A percentile compares a stretch with the other conserved stretches of the same genome.
These are phyloP conservation scores for Coilia nasus DNA, from an alignment of 2,797 vertebrate species.

Conservation along the genomic window DNA sequence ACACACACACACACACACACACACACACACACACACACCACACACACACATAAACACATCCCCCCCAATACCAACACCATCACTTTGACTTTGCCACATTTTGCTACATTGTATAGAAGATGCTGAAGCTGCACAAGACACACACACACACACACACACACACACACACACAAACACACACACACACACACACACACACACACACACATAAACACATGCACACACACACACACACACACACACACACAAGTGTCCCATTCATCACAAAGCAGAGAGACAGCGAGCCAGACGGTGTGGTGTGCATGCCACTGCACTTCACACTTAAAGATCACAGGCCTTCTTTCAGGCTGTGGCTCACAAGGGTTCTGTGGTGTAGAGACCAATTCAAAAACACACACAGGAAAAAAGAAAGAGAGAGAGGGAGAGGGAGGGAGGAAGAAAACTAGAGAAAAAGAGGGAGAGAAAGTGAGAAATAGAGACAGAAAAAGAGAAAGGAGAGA, in stretches of 20 bases:
- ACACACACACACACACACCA: neutral
- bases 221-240: neutral
- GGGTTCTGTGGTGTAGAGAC: neutral
- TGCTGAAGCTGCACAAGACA: no score
- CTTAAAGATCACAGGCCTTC: slow-evolving; percentile 16
- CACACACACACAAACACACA: neutral
- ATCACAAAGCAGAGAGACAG: neutral
- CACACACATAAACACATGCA: neutral
- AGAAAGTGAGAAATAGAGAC: neutral
- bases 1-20: neutral
- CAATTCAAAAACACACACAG: no score
- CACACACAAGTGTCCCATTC: slow-evolving; percentile 24
- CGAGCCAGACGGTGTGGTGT: neutral
- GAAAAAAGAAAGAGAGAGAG: neutral
- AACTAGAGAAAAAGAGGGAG: no score
- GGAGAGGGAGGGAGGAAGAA: neutral
- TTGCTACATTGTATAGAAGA: no score
- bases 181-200: no score
- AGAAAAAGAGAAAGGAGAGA: neutral
- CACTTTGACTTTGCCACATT: no score
- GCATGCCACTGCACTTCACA: neutral
- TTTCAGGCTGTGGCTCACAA: neutral
- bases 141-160: slow-evolving; percentile 13
- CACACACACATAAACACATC: neutral
- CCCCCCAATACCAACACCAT: neutral